A percentile compares a stretch with the other conserved stretches of the same genome.
phyloP scores from a whole-genome alignment of 2,888 invertebrate species.

The Macrophya annulata region DNA sequence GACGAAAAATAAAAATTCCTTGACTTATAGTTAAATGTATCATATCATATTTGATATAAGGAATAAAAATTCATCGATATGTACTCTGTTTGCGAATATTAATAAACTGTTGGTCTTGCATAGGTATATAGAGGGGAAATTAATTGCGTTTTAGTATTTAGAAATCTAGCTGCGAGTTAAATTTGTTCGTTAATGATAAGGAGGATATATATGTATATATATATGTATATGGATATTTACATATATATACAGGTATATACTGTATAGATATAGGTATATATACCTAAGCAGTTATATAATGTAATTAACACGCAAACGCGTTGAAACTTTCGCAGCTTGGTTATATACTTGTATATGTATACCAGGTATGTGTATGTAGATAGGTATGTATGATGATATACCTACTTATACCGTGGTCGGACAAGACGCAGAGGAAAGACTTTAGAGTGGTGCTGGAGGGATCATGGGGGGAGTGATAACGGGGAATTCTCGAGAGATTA shows the following conservation, averaged over 20 bases:
- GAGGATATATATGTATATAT: neutral
- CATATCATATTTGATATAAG: neutral
- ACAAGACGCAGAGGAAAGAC: conserved; percentile 29
- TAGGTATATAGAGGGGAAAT: neutral
- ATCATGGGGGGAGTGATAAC: neutral
- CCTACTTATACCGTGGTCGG: conserved; percentile 18
- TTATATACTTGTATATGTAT: neutral
- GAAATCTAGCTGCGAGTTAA: conserved; percentile 9
- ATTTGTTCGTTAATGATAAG: conserved; percentile 4
- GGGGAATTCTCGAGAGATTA: conserved; percentile 51
- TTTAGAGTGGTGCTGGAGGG: neutral
- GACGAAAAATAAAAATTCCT: neutral
- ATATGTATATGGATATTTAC: no score
- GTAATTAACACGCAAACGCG: conserved; percentile 22
- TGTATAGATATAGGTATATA: neutral
- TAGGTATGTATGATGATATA: conserved; percentile 31
- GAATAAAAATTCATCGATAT: neutral
- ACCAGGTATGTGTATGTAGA: neutral
- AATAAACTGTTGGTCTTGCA: neutral
- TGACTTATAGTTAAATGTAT: no score
- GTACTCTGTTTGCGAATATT: neutral
- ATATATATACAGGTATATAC: neutral
- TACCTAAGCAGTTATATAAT: neutral
- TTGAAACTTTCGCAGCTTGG: neutral
- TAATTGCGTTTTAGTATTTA: conserved; percentile 22